Evolutionary conservation across 2,888 invertebrate genomes (phyloP), one percentile per base, ranked within the genome.

Genomic region (Strigamia crassipes): DNA sequence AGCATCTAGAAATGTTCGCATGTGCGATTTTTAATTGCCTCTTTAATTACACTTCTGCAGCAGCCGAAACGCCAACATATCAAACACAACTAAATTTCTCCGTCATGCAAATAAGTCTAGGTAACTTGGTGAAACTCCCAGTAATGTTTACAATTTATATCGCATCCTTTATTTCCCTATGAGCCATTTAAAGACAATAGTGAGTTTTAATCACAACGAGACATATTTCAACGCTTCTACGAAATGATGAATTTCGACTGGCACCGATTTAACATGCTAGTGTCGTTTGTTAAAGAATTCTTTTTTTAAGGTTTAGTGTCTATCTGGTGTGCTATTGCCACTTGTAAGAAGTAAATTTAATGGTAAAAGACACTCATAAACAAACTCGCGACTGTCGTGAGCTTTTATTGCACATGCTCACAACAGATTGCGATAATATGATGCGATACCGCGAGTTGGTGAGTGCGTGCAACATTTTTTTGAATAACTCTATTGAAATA

Each of bases 1-100:
- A 27, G 73, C 73, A 73, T 73, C 15, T 18, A 56, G 56, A 27
- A 73, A 73, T 31, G 73, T 73, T 73, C 31, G 73, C 31, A 27
- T 31, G 12, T 31, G 31, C 23, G n/a, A 73, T 73, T 56, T 73
- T 73, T 73, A 73, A 73, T 73, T 73, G 73, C 73, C 73, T 31
- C 73, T 73, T 73, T 73, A 73, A 73, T 73, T 73, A 73, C 73
- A 27, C 73, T 13, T 73, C 73, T 31, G 73, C 73, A 73, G n/a
- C 31, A 27, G 31, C 73, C 73, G 12, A 73, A 73, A 73, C 23
- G 73, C 27, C 73, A 73, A 73, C 73, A 73, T 18, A 56, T 56
- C 56, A 56, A 56, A 56, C 56, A 21, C 21, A 18, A 56, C n/a
- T 9, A 8, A 18, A 56, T 56, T 56, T 56, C n/a, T 0, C 15